These are phyloP conservation scores for Andrena hattorfiana DNA, from an alignment of 2,888 invertebrate genomes.

Conservation along the genomic window DNA sequence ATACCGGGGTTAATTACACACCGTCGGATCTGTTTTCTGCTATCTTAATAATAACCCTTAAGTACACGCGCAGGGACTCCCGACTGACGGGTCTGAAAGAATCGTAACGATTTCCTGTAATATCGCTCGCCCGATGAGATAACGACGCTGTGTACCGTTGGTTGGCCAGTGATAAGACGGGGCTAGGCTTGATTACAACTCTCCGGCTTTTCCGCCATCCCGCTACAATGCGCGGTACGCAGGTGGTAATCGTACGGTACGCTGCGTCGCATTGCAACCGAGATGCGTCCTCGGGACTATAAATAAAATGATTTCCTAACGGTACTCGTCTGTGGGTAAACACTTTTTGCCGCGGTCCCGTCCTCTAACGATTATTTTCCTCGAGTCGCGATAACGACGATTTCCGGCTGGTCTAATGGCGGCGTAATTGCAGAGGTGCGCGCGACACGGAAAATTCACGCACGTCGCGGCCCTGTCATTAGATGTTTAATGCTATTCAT, in stretches of 20 bases:
- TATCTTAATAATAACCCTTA: constrained; percentile 59
- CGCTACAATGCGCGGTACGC: constrained; percentile 5
- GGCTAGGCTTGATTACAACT: constrained; percentile 22
- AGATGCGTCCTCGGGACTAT: constrained; percentile 8
- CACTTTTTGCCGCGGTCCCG: neutral
- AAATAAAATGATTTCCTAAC: constrained; percentile 41
- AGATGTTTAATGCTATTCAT: constrained; percentile 31
- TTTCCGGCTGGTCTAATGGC: constrained; percentile 24
- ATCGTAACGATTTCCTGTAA: constrained; percentile 63
- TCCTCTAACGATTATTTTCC: constrained; percentile 14
- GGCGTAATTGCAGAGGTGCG: constrained; percentile 18
- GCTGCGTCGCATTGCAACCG: neutral
- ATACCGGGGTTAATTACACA: constrained; percentile 52
- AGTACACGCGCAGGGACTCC: constrained; percentile 11
- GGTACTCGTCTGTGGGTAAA: constrained; percentile 1
- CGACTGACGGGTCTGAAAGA: constrained; percentile 10
- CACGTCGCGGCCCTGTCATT: constrained; percentile 23
- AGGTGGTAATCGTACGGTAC: constrained; percentile 12
- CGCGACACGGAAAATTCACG: constrained; percentile 22
- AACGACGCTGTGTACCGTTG: constrained; percentile 50
- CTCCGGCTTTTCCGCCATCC: constrained; percentile 25
- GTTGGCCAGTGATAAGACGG: constrained; percentile 43
- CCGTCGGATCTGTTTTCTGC: constrained; percentile 39
- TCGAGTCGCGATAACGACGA: constrained; percentile 24
- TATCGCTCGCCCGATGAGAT: constrained; percentile 42